These are phyloP conservation scores for Falco biarmicus DNA, from an alignment of 2,797 vertebrate species.

Conservation along the genomic window DNA sequence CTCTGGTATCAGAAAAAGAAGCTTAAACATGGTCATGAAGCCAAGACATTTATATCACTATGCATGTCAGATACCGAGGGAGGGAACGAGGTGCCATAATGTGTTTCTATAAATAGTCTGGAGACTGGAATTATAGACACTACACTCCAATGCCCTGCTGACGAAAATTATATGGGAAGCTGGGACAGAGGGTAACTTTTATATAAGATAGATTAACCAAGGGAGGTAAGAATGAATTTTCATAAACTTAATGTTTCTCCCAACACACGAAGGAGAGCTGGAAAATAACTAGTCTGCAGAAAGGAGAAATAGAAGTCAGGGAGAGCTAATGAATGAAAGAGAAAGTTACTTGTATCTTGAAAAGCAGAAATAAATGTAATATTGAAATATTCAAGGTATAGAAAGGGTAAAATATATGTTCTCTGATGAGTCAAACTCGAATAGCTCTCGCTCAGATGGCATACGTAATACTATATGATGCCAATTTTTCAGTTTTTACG, in stretches of 20 bases:
- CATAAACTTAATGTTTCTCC: not conserved
- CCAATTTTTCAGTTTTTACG: not conserved
- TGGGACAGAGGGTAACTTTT: not conserved
- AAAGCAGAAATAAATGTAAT: not conserved
- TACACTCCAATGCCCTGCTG: not conserved
- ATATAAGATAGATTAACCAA: constrained; percentile 9
- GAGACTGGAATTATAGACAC: not conserved
- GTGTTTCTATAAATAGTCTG: not conserved
- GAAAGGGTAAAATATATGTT: not conserved
- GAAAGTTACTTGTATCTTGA: not conserved
- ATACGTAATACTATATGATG: not conserved
- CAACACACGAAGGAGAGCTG: not conserved
- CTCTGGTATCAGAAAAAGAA: not conserved
- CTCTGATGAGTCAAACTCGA: not conserved
- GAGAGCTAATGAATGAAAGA: not conserved
- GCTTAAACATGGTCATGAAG: not conserved
- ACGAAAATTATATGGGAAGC: constrained; percentile 12
- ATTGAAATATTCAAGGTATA: not conserved
- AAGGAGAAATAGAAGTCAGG: constrained; percentile 15
- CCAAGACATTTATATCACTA: not conserved
- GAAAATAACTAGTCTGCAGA: not conserved
- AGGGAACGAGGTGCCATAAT: not conserved
- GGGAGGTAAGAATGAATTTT: constrained; percentile 32
- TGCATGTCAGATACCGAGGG: not conserved
- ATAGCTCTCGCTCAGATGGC: not conserved